These are phyloP conservation scores for Lamprotornis superbus DNA, from an alignment of 2,113 vertebrate genomes.

Conservation along the genomic window DNA sequence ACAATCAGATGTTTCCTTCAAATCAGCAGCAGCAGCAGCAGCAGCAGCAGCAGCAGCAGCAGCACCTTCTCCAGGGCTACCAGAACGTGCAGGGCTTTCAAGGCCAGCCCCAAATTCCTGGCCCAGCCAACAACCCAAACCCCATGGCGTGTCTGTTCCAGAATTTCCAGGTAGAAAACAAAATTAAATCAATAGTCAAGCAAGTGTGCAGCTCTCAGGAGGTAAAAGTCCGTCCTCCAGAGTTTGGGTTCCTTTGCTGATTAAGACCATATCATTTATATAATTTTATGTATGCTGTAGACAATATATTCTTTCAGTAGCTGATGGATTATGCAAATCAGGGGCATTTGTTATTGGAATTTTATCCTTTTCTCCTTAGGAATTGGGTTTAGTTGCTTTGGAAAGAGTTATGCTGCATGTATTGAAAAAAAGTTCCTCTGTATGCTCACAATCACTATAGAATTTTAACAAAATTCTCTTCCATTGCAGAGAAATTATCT, in stretches of 20 bases:
- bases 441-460: not conserved
- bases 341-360: not conserved
- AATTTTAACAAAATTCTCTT: not conserved
- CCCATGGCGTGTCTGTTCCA: slow-evolving; percentile 95
- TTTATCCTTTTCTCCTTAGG: not conserved
- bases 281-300: accelerated
- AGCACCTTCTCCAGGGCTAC: slow-evolving; percentile 83
- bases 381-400: not conserved
- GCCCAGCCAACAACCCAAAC: slow-evolving; percentile 79
- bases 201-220: not conserved
- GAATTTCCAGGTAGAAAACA: slow-evolving; percentile 88
- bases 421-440: not conserved
- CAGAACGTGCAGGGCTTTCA: slow-evolving; percentile 86
- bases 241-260: not conserved
- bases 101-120: slow-evolving; percentile 82
- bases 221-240: not conserved
- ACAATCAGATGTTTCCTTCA: slow-evolving; percentile 86
- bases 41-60: slow-evolving; percentile 80
- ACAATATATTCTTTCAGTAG: not conserved
- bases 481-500: not conserved
- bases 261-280: accelerated
- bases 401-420: not conserved
- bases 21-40: slow-evolving; percentile 83
- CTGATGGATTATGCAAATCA: not conserved
- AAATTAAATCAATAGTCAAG: not conserved